Evolutionary conservation across 2,113 vertebrate genomes (phyloP).

Genomic region (Campylomormyrus numenius): DNA sequence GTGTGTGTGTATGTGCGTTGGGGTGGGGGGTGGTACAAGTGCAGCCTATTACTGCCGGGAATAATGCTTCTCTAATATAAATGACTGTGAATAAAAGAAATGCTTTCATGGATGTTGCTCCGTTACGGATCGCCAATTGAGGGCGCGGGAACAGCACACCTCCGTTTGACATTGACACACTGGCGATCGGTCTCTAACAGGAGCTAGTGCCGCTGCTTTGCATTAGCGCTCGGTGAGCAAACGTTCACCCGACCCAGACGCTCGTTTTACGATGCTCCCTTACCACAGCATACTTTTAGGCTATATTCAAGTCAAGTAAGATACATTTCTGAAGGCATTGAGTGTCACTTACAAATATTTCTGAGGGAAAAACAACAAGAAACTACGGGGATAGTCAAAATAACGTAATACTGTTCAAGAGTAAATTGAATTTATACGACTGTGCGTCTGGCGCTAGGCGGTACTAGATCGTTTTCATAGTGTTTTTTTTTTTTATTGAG

Average conservation of each 20-base stretch:
- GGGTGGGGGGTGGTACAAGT: not conserved
- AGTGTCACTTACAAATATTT: not conserved
- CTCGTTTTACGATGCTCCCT: not conserved
- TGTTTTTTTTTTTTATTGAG: not conserved
- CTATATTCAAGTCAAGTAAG: not conserved
- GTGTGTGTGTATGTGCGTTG: not conserved
- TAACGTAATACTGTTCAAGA: not conserved
- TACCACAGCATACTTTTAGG: not conserved
- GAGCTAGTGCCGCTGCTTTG: not conserved
- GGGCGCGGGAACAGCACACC: slow-evolving; percentile 44
- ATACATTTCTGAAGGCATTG: not conserved
- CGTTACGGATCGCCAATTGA: not conserved
- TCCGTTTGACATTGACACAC: slow-evolving; percentile 59
- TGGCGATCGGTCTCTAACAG: slow-evolving; percentile 14
- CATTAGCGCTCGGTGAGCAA: not conserved
- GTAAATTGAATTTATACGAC: not conserved
- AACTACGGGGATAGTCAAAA: not conserved
- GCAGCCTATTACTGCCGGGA: not conserved
- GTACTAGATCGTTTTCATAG: not conserved
- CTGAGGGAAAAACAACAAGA: not conserved
- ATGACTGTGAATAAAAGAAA: not conserved
- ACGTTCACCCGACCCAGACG: not conserved
- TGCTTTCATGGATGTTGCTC: not conserved
- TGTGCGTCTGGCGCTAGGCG: not conserved
- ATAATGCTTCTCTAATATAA: not conserved